Base-by-base conservation (phyloP, 2,797 vertebrate genomes). In the Moxostoma hubbsi region DNA sequence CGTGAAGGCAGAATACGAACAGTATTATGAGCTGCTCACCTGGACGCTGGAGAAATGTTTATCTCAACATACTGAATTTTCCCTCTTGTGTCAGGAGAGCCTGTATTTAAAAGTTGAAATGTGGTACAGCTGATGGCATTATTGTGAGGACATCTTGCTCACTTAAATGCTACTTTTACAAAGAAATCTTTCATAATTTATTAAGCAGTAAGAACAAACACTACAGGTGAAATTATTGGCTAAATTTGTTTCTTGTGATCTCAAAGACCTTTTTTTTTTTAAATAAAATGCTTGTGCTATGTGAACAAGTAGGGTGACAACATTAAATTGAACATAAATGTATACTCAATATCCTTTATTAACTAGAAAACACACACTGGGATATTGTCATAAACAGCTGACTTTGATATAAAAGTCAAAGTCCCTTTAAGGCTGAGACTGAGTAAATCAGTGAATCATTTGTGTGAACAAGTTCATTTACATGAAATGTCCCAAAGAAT, bases 1-100 rank as follows among this genome's bases (percentile, higher is more conserved):
- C 64, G n/a, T 36, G 55, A n/a, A 77, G 75, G 59, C 64, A 16
- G 46, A 64, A 76, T 76, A 76, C 6, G 64, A 46, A 59, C 46
- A 68, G 54, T 15, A 77, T 77, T 68, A 68, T 16, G 64, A 51
- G 46, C 57, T 12, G 46, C 75, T 77, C 54, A 9, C 10, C 75
- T 76, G 64, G 75, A 68, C 6, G 46, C 63, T 1, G 2, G 45
- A 68, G 13, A 59, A 67, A 68, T 59, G 18, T 67, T 12, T 16
- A 66, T 49, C 73, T 58, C 24, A 75, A 36, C 9, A 18, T 57
- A 57, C 12, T 9, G 9, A 50, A 12, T 68, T 6, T 55, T 10
- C 45, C 59, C 45, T 49, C 55, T 59, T 1, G 15, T 24, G 51
- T 55, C 24, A 45, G 24, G 18, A 68, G 5, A 43, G 10, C 15